These are phyloP conservation scores for Petrophora chlorosata DNA, from an alignment of 2,888 invertebrate genomes.

Conservation along the genomic window DNA sequence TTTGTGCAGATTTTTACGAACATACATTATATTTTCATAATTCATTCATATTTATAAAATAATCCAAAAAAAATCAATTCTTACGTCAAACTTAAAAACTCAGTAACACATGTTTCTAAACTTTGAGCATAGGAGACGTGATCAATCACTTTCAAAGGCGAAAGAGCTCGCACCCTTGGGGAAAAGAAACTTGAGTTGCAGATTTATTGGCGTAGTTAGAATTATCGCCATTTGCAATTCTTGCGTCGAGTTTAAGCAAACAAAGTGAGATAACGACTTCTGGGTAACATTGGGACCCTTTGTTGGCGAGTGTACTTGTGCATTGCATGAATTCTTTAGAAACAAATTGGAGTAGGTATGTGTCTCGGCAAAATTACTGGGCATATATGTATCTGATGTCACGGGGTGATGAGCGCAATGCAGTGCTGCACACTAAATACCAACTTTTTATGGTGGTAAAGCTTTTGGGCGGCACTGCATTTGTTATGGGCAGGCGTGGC, in stretches of 20 bases:
- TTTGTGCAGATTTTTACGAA: too few species aligned
- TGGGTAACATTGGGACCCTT: too few species aligned
- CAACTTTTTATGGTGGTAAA: too few species aligned
- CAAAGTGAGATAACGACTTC: slow-evolving; percentile 73
- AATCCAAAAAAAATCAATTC: slow-evolving; percentile 48
- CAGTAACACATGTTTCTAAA: slow-evolving; percentile 68
- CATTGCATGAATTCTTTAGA: slow-evolving; percentile 30
- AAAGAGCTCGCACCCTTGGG: slow-evolving; percentile 65
- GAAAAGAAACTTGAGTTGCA: slow-evolving; percentile 74
- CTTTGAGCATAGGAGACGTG: slow-evolving; percentile 65
- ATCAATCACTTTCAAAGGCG: slow-evolving; percentile 77
- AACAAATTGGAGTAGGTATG: neutral
- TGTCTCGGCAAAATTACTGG: too few species aligned
- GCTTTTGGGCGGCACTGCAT: too few species aligned
- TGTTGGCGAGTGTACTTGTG: neutral
- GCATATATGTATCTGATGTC: too few species aligned
- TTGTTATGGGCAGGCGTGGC: too few species aligned
- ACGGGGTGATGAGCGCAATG: too few species aligned
- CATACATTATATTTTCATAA: too few species aligned
- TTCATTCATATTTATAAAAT: slow-evolving; percentile 44
- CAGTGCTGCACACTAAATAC: too few species aligned
- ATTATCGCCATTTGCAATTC: slow-evolving; percentile 84
- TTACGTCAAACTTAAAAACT: slow-evolving; percentile 40
- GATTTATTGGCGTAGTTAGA: slow-evolving; percentile 82
- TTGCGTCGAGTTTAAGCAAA: slow-evolving; percentile 68